Base-by-base conservation (phyloP, 2,888 invertebrate genomes). In the Drosophila histrio region DNA sequence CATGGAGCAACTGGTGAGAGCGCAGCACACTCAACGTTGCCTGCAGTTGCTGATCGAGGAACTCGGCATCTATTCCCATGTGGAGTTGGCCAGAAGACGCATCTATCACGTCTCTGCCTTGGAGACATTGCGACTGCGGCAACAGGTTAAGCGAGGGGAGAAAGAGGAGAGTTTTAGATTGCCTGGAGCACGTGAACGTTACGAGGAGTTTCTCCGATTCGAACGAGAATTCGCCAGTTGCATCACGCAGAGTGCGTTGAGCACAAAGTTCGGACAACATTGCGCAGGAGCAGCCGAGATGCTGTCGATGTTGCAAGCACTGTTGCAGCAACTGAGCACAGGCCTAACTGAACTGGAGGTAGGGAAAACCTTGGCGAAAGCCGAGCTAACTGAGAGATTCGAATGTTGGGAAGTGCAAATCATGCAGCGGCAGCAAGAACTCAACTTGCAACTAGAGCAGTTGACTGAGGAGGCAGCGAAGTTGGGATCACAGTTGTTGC, bases 61-160 rank as follows among this genome's bases (percentile, higher is more conserved):
- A 92, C 93, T 99, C 71, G 97, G 98, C 91, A 98, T 99, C 43
- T 97, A 96, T 89, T 93, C 94, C 13, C 94, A 94, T 9, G 93
- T 94, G 34, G 96, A 96, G 89, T 96, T 97, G 92, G 98, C 98
- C 0, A 95, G 95, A 80, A 96, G 98, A 91, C 93, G 99, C 56
- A 97, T 99, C 70, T 99, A 99, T 93, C 99, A 99, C 92, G 96
- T 99, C 66, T 99, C 99, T 0, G 99, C 99, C 0, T 96, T 98
- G 90, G 99, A 99, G 93, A 97, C 96, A 7, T 93, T 99, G 57
- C 88, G 89, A 73, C 94, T 95, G 1, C 93, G 96, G 49, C 89
- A 95, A 49, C 94, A 94, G 69, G 94, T 95, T 87, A 93, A 13
- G 8, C 2, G 8, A 1, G n/a, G 13, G 2, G 1, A 21, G 15